These are phyloP conservation scores for Pteria penguin DNA, from an alignment of 2,888 invertebrate species.

Conservation along the genomic window DNA sequence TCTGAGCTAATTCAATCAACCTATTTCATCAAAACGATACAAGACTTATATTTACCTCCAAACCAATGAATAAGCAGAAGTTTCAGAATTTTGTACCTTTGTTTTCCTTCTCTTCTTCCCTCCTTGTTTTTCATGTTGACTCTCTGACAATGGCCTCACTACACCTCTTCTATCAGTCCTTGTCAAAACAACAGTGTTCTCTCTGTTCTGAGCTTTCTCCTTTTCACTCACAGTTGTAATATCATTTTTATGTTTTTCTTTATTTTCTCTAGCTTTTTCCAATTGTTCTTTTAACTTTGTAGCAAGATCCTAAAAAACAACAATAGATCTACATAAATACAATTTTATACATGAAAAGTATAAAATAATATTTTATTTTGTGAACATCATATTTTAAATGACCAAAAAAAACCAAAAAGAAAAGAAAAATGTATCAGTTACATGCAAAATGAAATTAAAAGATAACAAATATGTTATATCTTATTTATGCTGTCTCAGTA, in stretches of 20 bases:
- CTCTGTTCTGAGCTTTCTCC: slow-evolving; percentile 77
- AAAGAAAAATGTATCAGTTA: no score
- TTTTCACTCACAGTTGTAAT: slow-evolving; percentile 23
- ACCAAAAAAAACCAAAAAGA: no score
- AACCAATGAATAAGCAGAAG: no score
- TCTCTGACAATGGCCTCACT: slow-evolving; percentile 83
- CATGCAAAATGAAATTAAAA: no score
- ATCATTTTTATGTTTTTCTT: slow-evolving; percentile 45
- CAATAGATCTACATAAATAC: no score
- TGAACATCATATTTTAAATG: no score
- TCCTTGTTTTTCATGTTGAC: slow-evolving; percentile 49
- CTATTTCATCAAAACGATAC: background rate
- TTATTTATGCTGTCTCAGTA: no score
- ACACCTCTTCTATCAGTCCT: slow-evolving; percentile 83
- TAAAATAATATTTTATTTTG: no score
- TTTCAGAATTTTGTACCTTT: no score
- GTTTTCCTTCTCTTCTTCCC: slow-evolving; percentile 66
- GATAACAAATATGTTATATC: no score
- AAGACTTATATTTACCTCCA: background rate
- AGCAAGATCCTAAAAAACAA: slow-evolving; percentile 84
- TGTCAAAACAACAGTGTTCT: slow-evolving; percentile 71
- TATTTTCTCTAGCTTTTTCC: slow-evolving; percentile 85
- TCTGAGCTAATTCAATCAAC: no score
- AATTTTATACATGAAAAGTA: no score
- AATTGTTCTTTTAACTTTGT: slow-evolving; percentile 87